Conservation (phyloP, 1,140 invertebrate species). For the Gonatopus flavifemur region DNA sequence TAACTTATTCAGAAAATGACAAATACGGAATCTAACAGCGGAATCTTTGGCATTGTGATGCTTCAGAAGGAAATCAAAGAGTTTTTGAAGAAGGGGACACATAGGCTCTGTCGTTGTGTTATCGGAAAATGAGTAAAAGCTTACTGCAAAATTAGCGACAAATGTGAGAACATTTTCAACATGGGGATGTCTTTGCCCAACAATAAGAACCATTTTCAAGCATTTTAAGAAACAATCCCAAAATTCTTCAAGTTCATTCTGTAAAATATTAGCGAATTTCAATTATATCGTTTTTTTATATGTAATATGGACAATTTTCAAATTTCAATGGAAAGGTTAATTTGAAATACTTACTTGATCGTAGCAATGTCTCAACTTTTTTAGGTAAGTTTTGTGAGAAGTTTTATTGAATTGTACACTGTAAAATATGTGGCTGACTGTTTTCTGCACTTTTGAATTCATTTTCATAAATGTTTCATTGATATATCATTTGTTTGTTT, state of each 20-base stretch:
- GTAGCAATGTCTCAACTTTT: constrained; percentile 63
- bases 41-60: constrained; percentile 63
- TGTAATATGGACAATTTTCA: not conserved
- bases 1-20: constrained; percentile 74
- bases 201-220: constrained; percentile 35
- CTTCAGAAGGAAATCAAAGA: constrained; percentile 41
- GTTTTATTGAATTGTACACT: constrained; percentile 65
- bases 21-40: constrained; percentile 71
- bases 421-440: constrained; percentile 55
- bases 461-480: too few relatives aligned
- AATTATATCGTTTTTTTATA: not conserved
- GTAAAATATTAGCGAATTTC: constrained; percentile 20
- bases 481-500: too few relatives aligned
- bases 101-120: constrained; percentile 31
- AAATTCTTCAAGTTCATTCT: constrained; percentile 39
- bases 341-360: constrained; percentile 51
- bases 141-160: constrained; percentile 59
- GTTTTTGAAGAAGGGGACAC: constrained; percentile 34
- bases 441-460: not conserved
- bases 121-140: constrained; percentile 27
- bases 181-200: constrained; percentile 45
- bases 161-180: constrained; percentile 62
- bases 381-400: constrained; percentile 63
- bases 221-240: constrained; percentile 31
- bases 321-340: constrained; percentile 1